phyloP scores from a whole-genome alignment of 2,888 invertebrate species.

The Hirtodrosophila confusa region DNA sequence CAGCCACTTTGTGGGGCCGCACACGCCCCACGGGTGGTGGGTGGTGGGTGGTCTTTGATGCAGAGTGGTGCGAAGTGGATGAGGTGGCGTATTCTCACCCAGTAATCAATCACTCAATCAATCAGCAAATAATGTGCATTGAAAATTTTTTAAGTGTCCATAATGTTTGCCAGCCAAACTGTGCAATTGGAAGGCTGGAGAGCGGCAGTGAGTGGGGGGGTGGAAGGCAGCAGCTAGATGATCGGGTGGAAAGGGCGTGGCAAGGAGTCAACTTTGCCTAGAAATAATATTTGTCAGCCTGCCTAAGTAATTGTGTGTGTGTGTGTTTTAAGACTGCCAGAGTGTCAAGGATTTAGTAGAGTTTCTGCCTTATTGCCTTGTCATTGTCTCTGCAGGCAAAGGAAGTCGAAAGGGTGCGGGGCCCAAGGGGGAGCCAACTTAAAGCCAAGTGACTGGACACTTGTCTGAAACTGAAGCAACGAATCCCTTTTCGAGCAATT shows the following conservation, averaged over 20 bases:
- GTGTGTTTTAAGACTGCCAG: conserved; percentile 1
- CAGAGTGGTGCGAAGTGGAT: not conserved
- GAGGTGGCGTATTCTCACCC: conserved; percentile 12
- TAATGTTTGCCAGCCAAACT: conserved; percentile 70
- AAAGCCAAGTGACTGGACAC: conserved; percentile 33
- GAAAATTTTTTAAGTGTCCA: conserved; percentile 74
- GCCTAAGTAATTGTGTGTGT: conserved; percentile 52
- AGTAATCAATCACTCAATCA: conserved; percentile 78
- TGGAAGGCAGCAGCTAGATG: too few species aligned
- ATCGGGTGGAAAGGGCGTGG: conserved; percentile 9
- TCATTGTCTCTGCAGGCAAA: conserved; percentile 32
- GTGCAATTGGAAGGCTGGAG: not conserved
- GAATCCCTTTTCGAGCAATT: conserved; percentile 48
- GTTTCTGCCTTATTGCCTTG: conserved; percentile 55
- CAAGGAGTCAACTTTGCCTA: conserved; percentile 23
- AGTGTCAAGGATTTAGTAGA: conserved; percentile 43
- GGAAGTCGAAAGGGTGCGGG: not conserved
- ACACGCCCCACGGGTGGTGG: conserved; percentile 9
- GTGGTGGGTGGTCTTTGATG: too few species aligned
- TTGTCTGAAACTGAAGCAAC: conserved; percentile 33
- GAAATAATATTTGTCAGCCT: conserved; percentile 48
- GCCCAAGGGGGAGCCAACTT: not conserved
- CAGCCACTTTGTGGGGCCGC: conserved; percentile 50
- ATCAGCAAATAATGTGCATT: conserved; percentile 80
- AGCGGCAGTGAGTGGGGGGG: too few species aligned